Conservation (phyloP, 2,888 invertebrate species). For the Ochropleura plecta region DNA sequence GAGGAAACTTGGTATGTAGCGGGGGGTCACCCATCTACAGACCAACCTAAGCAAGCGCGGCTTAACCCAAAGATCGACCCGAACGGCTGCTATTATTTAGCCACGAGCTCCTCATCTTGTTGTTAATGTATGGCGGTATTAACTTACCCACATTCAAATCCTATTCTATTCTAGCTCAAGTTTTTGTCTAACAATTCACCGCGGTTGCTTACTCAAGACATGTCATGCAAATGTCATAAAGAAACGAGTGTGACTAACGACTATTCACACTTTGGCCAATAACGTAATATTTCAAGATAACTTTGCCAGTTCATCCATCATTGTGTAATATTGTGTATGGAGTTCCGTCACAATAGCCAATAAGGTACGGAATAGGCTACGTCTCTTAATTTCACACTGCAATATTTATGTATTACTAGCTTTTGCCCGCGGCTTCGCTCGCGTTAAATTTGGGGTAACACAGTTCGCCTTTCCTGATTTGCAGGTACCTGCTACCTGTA, state of each 20-base stretch:
- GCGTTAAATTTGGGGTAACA: too few species aligned
- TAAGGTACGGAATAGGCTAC: not conserved
- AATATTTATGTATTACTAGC: not conserved
- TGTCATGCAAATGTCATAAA: slow-evolving; percentile 12
- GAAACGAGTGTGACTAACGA: slow-evolving; percentile 16
- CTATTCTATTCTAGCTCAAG: not conserved
- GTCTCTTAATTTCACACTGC: not conserved
- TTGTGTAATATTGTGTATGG: slow-evolving; percentile 16
- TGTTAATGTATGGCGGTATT: too few species aligned
- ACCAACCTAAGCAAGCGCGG: too few species aligned
- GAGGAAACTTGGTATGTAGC: too few species aligned
- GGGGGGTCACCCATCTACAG: too few species aligned
- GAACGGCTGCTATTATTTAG: too few species aligned
- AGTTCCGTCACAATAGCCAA: slow-evolving; percentile 13
- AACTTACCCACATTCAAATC: not conserved
- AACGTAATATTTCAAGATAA: slow-evolving; percentile 27
- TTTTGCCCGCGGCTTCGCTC: too few species aligned
- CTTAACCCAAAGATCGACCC: too few species aligned
- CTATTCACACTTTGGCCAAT: slow-evolving; percentile 7
- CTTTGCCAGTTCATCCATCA: slow-evolving; percentile 28
- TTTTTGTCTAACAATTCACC: not conserved
- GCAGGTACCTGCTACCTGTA: too few species aligned
- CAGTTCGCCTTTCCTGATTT: too few species aligned
- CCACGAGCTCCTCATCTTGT: too few species aligned
- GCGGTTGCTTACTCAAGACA: not conserved